Percentiles rank a stretch among this genome's conserved stretches.
These are phyloP conservation scores for Drosophila paulistorum DNA, from an alignment of 1,140 invertebrate genomes.

Conservation along the genomic window DNA sequence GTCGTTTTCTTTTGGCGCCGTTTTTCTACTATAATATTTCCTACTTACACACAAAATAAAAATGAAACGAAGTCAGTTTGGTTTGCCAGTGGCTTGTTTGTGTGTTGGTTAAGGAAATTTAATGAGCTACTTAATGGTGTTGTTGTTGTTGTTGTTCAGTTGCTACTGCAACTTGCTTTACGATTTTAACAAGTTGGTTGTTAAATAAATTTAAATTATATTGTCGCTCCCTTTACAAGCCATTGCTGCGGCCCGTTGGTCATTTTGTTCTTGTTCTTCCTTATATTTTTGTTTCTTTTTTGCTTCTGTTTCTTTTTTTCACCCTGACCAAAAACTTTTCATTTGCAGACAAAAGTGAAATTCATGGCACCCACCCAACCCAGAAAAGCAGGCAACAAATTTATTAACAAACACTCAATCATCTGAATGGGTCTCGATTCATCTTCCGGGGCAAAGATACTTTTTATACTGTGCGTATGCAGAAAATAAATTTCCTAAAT, in stretches of 20 bases:
- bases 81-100: slow-evolving; percentile 44
- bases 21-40: slow-evolving; percentile 75
- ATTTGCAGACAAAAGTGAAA: slow-evolving; percentile 35
- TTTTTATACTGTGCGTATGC: slow-evolving; percentile 22
- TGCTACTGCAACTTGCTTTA: slow-evolving; percentile 52
- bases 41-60: slow-evolving; percentile 69
- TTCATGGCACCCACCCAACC: slow-evolving; percentile 25
- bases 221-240: slow-evolving; percentile 53
- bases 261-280: slow-evolving; percentile 39
- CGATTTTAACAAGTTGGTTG: slow-evolving; percentile 74
- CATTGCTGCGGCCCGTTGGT: slow-evolving; percentile 38
- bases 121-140: slow-evolving; percentile 78
- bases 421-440: slow-evolving; percentile 42
- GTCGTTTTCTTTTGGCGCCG: slow-evolving; percentile 61
- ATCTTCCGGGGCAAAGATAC: slow-evolving; percentile 25
- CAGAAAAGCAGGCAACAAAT: slow-evolving; percentile 48
- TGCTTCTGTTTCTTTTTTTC: slow-evolving; percentile 13
- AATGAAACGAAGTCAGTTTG: slow-evolving; percentile 61
- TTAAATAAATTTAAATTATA: slow-evolving; percentile 80
- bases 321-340: slow-evolving; percentile 17
- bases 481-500: slow-evolving; percentile 4
- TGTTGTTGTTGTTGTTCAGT: slow-evolving; percentile 29
- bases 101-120: slow-evolving; percentile 66
- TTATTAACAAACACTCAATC: slow-evolving; percentile 73
- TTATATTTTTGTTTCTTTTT: slow-evolving; percentile 7